A percentile compares a stretch with the other conserved stretches of the same genome.
These are phyloP conservation scores for Osmerus mordax DNA, from an alignment of 2,113 vertebrate species.

Conservation along the genomic window DNA sequence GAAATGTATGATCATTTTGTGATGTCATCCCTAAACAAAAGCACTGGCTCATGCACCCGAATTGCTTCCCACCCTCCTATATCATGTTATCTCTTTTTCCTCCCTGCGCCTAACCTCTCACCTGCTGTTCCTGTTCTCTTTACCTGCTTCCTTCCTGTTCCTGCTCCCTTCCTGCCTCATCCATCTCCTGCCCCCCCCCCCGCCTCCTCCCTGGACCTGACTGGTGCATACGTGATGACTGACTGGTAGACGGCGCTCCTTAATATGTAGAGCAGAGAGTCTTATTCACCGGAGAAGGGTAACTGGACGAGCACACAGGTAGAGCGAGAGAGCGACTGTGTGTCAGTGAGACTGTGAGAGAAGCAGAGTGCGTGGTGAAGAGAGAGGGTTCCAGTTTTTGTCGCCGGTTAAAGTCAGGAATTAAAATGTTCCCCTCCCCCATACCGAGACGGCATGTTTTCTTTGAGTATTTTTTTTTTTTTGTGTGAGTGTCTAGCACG, in stretches of 20 bases:
- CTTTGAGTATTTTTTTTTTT: too few relatives aligned
- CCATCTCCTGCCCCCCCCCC: slow-evolving; percentile 49
- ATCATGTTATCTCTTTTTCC: slow-evolving; percentile 42
- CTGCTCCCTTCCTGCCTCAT: slow-evolving; percentile 57
- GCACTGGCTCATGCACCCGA: too few relatives aligned
- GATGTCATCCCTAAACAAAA: too few relatives aligned
- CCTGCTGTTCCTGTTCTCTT: slow-evolving; percentile 31
- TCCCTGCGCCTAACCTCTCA: slow-evolving; percentile 4
- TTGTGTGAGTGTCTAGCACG: too few relatives aligned
- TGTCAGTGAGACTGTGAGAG: not conserved
- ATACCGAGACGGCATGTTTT: too few relatives aligned
- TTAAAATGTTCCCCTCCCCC: too few relatives aligned
- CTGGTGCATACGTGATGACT: slow-evolving; percentile 60
- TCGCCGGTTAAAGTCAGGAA: too few relatives aligned
- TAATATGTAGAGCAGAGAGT: slow-evolving; percentile 92
- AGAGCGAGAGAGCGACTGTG: slow-evolving; percentile 34
- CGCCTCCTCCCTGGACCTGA: slow-evolving; percentile 65
- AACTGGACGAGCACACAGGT: slow-evolving; percentile 87
- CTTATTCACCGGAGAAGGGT: slow-evolving; percentile 89
- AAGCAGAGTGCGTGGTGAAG: too few relatives aligned
- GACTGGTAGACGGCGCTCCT: slow-evolving; percentile 81
- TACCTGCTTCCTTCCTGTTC: slow-evolving; percentile 50
- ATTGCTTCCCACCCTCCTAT: slow-evolving; percentile 54
- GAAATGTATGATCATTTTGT: too few relatives aligned
- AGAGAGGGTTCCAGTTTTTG: too few relatives aligned